Evolutionary conservation across 2,888 invertebrate species (phyloP).

Genomic region (Machimus rusticus): DNA sequence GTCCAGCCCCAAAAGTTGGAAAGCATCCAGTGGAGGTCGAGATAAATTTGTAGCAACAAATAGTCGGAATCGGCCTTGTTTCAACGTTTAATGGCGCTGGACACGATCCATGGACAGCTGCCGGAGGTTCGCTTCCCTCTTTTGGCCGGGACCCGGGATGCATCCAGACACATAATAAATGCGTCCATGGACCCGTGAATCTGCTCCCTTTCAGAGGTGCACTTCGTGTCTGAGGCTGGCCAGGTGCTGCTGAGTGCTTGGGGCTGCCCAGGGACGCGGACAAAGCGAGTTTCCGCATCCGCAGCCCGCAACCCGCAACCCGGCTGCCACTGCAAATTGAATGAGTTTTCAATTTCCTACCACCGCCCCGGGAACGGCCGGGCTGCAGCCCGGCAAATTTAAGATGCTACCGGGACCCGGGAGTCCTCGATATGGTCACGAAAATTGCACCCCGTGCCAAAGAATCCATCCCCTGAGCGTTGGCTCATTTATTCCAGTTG

Average conservation of each 20-base stretch:
- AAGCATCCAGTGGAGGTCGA: neutral
- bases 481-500: neutral
- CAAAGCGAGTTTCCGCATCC: neutral
- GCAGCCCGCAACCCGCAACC: neutral
- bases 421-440: neutral
- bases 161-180: neutral
- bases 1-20: neutral
- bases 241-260: neutral
- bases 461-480: neutral
- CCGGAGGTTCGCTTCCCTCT: neutral
- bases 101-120: neutral
- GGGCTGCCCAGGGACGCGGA: neutral
- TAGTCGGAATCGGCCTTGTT: neutral
- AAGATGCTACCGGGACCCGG: neutral
- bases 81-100: neutral
- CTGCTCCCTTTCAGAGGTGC: neutral
- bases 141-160: neutral
- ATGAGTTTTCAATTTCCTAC: conserved; percentile 3
- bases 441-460: neutral
- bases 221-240: neutral
- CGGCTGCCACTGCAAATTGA: neutral
- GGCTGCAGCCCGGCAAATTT: neutral
- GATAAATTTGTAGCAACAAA: neutral
- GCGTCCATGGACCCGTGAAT: neutral
- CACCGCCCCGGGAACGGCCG: neutral